Evolutionary conservation across 1,140 invertebrate genomes (phyloP).

Genomic region (Meloidogyne hapla): DNA sequence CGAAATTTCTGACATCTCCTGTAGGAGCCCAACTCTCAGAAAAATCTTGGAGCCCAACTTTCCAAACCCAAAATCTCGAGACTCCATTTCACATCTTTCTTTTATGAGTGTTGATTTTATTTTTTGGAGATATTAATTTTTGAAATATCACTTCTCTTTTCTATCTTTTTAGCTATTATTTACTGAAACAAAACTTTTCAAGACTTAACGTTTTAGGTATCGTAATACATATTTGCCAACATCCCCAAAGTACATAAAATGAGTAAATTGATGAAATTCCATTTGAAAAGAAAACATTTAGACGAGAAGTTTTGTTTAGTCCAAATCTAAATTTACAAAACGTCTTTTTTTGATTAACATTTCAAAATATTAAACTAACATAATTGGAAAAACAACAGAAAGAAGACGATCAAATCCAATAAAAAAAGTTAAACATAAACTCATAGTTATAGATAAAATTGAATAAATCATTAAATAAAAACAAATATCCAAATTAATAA

Average conservation of each 20-base stretch:
- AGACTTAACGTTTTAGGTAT: neutral
- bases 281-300: neutral
- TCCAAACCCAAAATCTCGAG: too few relatives aligned
- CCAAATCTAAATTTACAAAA: neutral
- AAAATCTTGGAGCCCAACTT: too few relatives aligned
- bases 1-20: too few relatives aligned
- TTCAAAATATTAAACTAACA: too few relatives aligned
- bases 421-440: neutral
- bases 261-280: neutral
- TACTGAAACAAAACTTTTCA: neutral
- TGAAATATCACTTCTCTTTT: too few relatives aligned
- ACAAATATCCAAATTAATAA: neutral
- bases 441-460: neutral
- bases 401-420: neutral
- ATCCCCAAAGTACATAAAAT: neutral
- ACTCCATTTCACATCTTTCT: too few relatives aligned
- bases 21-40: too few relatives aligned
- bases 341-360: too few relatives aligned
- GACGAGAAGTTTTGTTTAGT: neutral
- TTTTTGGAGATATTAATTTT: too few relatives aligned
- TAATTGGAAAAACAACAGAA: neutral
- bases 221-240: neutral
- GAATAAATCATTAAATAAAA: slow-evolving; percentile 1
- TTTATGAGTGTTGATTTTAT: too few relatives aligned
- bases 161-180: too few relatives aligned